Base-by-base conservation (phyloP, 2,888 invertebrate genomes). In the Rhodophaea formosa region DNA sequence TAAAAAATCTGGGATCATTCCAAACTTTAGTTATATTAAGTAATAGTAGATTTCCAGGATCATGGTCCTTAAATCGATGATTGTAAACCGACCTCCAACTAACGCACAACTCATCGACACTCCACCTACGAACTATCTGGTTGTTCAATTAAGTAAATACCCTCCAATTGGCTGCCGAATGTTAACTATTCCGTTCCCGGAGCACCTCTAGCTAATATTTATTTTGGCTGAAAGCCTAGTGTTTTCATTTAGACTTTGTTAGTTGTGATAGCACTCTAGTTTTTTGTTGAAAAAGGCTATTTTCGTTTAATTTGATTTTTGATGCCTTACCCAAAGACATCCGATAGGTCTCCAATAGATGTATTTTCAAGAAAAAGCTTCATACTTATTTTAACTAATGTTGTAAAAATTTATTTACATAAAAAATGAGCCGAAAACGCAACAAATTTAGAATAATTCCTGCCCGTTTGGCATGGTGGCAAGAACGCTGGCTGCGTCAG, bases 141-240 rank as follows among this genome's bases (percentile, higher is more conserved):
- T 49, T 32, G 49, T 49, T 49, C 49, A 49, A 49, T 49, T 49
- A 49, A 49, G 49, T 49, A 49, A 49, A 49, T 49, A 49, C 49
- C 15, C 32, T 49, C 49, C 15, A 14, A 32, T 49, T 23, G 49
- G 49, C 30, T 14, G 49, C 49, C 49, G 49, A 49, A 49, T 32
- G 49, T 49, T 32, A 15, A 49, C 32, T 49, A 32, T 49, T 49
- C 49, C 15, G 15, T 49, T 49, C 32, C 23, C 30, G 1, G 1
- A 15, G 10, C 32, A 32, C 30, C 49, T 14, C 3, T 32, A 51
- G 15, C 16, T 51, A 51, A 51, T 51, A 51, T 51, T 51, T 35
- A 15, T 17, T 51, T 51, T 16, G 30, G 10, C 51, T 51, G 39
- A 51, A 49, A 51, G 35, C 51, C 51, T 35, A 51, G 51, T 51